Evolutionary conservation across 2,888 invertebrate genomes (phyloP).

Genomic region (Morpho helenor): DNA sequence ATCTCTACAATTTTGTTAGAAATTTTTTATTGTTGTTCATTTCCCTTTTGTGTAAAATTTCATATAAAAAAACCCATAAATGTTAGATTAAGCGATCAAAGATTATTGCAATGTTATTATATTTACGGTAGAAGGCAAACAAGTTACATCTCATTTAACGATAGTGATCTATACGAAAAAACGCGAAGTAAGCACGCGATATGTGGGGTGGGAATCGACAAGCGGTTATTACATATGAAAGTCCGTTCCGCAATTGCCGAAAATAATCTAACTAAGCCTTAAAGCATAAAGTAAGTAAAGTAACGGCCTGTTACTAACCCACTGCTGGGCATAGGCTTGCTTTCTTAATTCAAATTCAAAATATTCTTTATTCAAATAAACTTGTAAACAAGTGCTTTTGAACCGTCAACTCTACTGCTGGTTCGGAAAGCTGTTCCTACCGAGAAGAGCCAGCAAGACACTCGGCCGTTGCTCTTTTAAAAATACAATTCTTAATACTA

Average conservation of each 20-base stretch:
- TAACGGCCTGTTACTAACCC: no score
- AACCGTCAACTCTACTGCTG: no score
- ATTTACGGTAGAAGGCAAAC: background rate
- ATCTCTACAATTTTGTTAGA: background rate
- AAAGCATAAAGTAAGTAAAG: no score
- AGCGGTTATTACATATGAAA: background rate
- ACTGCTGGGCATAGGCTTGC: no score
- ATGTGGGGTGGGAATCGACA: background rate
- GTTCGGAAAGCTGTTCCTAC: no score
- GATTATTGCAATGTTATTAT: background rate
- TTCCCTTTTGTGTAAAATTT: background rate
- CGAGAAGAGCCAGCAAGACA: no score
- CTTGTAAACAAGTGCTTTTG: no score
- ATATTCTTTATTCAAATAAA: no score
- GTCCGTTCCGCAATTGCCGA: background rate
- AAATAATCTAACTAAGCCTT: no score
- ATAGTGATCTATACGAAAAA: conserved; percentile 1
- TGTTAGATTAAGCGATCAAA: conserved; percentile 3
- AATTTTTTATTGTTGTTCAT: background rate
- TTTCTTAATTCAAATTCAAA: no score
- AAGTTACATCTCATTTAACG: conserved; percentile 8
- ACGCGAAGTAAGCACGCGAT: conserved; percentile 1
- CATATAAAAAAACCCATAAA: background rate
- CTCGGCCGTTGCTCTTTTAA: no score
- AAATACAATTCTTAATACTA: no score